Evolutionary conservation across 2,113 vertebrate genomes (phyloP).

Genomic region (Sphaerodactylus townsendi): DNA sequence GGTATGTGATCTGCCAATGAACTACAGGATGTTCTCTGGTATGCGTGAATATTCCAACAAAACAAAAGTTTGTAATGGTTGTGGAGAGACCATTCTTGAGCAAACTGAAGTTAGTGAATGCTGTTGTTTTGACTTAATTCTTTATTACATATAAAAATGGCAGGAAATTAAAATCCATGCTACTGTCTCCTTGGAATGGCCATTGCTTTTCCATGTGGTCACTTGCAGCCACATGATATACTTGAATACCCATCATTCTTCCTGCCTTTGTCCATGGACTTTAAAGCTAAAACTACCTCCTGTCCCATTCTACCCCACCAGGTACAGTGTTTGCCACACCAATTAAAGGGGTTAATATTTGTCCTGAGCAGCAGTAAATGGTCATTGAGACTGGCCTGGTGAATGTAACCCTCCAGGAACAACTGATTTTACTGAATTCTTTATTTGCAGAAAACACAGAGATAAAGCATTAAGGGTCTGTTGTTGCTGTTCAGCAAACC

Average conservation of each 20-base stretch:
- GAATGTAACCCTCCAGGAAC: conserved; percentile 46
- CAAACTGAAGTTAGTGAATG: background rate
- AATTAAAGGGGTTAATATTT: background rate
- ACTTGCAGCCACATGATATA: background rate
- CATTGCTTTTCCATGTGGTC: background rate
- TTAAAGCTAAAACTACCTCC: background rate
- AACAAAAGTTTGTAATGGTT: background rate
- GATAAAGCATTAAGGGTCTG: conserved; percentile 71
- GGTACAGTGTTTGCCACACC: no score
- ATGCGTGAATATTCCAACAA: background rate
- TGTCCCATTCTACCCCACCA: background rate
- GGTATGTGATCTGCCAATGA: background rate
- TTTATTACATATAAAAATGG: background rate
- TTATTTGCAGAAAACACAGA: conserved; percentile 85
- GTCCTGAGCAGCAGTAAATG: background rate
- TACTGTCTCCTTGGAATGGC: background rate
- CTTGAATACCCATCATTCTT: background rate
- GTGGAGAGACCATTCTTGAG: background rate
- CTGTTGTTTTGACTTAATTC: background rate
- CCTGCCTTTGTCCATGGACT: background rate
- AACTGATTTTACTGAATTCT: conserved; percentile 66
- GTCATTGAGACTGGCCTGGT: conserved; percentile 20
- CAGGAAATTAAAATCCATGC: background rate
- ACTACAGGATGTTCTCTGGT: background rate
- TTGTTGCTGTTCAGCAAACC: conserved; percentile 71